Evolutionary conservation across 2,797 vertebrate genomes (phyloP), one percentile per base, ranked within the genome.

Genomic region (Typhlichthys subterraneus): DNA sequence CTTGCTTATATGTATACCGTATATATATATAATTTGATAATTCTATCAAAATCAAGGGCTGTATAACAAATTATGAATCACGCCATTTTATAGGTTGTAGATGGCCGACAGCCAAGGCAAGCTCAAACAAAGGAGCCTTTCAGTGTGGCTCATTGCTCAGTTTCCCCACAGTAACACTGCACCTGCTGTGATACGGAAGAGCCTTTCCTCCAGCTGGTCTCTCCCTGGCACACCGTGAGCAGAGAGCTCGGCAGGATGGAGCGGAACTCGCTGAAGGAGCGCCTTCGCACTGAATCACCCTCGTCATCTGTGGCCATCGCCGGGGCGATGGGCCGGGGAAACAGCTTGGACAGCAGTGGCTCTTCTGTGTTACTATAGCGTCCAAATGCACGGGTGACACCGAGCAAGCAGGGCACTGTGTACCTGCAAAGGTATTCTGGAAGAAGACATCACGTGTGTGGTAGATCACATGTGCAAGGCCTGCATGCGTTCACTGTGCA

Each of bases 261-360:
- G 63, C 97, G 93, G 83, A 99, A 99, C 76, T 99, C 98, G 5
- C 96, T 98, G 80, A 99, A 99, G 47, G 97, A 99, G 13, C 96
- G 92, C 0, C 97, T 88, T 2, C 94, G 93, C 4, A 89, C 77
- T 0, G 92, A 89, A 15, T 98, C 97, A 0, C 85, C 64, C 5
- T 97, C 95, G 2, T 95, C 94, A 0, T 87, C 81, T 7, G 87
- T 70, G 1, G 90, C 78, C 57, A 88, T 75, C 13, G 91, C 80
- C 19, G 95, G 93, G 0, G 91, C 89, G 0, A 78, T 72, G 1
- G 93, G 86, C 70, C 93, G 95, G 0, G 97, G 98, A 55, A 97
- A 99, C 52, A 99, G 93, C 84, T 96, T 98, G 11, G 97, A 97
- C 52, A 99, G 93, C 1, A 99, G 87, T 31, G 96, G 92, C 75